Evolutionary conservation across 2,113 vertebrate species (phyloP).

Genomic region (Phaethornis superciliosus): DNA sequence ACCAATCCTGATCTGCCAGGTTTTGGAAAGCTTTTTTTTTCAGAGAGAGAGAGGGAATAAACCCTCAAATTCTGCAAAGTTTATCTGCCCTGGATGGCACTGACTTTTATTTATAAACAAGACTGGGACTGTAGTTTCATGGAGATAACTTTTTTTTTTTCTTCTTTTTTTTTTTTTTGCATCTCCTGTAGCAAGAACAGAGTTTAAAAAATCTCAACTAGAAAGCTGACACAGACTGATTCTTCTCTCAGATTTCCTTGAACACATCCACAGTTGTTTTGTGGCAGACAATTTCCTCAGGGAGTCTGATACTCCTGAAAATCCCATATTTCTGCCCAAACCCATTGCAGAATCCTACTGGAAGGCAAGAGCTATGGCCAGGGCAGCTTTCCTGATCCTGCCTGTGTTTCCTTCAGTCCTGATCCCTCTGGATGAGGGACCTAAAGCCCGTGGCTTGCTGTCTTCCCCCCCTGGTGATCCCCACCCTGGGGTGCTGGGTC

Average conservation of each 20-base stretch:
- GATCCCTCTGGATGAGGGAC: neutral
- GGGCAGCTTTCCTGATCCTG: neutral
- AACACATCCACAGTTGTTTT: neutral
- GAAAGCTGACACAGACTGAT: neutral
- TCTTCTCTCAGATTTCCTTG: neutral
- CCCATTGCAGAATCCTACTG: no score
- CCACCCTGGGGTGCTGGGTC: no score
- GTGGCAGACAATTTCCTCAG: neutral
- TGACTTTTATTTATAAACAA: neutral
- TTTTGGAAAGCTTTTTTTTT: neutral
- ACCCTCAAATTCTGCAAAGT: neutral
- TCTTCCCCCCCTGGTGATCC: no score
- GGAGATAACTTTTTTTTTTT: neutral
- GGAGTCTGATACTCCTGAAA: neutral
- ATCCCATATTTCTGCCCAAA: neutral
- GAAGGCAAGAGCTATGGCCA: neutral
- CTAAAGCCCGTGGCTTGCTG: neutral
- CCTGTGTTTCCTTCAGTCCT: neutral
- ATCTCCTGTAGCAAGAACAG: neutral
- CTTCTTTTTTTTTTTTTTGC: neutral
- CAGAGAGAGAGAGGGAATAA: neutral
- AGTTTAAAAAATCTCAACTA: neutral
- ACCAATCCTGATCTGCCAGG: neutral
- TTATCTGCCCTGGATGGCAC: neutral
- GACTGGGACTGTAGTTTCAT: neutral